phyloP scores from a whole-genome alignment of 2,888 invertebrate species.

The Nowickia ferox region DNA sequence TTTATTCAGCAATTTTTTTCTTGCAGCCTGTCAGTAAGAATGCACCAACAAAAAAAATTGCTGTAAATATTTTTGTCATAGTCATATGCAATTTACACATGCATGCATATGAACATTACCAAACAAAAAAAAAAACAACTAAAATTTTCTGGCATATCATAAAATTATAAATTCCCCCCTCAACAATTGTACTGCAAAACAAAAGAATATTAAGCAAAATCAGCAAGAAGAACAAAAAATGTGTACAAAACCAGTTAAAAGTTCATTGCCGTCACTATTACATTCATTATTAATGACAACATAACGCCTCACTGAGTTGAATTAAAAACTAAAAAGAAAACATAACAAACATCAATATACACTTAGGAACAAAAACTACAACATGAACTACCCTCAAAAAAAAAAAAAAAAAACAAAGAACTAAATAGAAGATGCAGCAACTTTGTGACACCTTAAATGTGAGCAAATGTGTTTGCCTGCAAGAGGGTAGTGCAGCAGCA shows the following conservation, averaged over 20 bases:
- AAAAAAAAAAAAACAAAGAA: constrained; percentile 14
- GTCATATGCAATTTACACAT: constrained; percentile 29
- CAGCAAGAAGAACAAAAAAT: constrained; percentile 16
- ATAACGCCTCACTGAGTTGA: constrained; percentile 70
- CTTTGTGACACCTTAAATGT: constrained; percentile 55
- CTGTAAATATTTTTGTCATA: constrained; percentile 3
- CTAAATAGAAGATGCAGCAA: constrained; percentile 20
- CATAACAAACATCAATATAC: constrained; percentile 65
- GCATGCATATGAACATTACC: constrained; percentile 20
- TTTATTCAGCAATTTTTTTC: background rate
- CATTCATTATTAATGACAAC: constrained; percentile 82
- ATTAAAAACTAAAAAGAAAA: constrained; percentile 50
- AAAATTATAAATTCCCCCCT: constrained; percentile 45
- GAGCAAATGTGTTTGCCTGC: background rate
- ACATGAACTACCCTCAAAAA: constrained; percentile 36
- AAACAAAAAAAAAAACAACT: constrained; percentile 4
- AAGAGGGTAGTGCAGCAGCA: constrained; percentile 2
- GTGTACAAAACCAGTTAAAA: constrained; percentile 79
- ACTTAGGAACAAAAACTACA: constrained; percentile 59
- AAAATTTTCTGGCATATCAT: constrained; percentile 44
- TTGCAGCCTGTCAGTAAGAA: constrained; percentile 1
- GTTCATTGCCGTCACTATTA: constrained; percentile 81
- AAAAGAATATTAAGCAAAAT: constrained; percentile 40
- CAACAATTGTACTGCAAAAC: constrained; percentile 46
- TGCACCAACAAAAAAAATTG: background rate